Evolutionary conservation across 2,797 vertebrate species (phyloP), one percentile per base, ranked within the genome.

Genomic region (Cephalopachus bancanus): DNA sequence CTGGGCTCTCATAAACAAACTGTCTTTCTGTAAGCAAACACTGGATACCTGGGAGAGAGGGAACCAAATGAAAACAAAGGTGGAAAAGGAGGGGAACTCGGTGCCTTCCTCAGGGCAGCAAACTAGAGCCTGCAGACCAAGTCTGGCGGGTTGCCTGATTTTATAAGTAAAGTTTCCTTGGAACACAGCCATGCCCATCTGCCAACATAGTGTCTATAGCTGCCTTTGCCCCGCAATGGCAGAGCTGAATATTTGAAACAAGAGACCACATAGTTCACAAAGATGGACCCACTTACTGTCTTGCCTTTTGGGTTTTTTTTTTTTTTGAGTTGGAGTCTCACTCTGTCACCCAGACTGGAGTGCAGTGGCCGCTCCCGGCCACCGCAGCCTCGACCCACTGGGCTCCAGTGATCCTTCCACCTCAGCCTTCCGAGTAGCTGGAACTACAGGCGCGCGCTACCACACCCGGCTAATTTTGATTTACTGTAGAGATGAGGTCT

Each of bases 101-200:
- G 1, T 74, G 65, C 57, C 37, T 62, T 14, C 55, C 28, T 76
- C 19, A 67, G 64, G 81, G 3, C n/a, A 62, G 33, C 71, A 37
- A 55, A 74, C 28, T 79, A 49, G 22, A 74, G 78, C 30, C 26
- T 33, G 16, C 12, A 30, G 44, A 64, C 33, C 49, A 79, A 55
- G 60, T 72, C 49, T 33, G 53, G 53, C 17, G 67, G 17, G 22
- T 57, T 59, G 28, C 20, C 15, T 57, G 57, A 53, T 87, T 94
- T 84, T 88, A 79, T 65, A 65, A 93, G 75, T 90, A 11, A 93
- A 88, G 59, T 75, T 91, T 91, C 76, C 33, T 9, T 71, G 60
- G 22, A 81, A 92, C 28, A 49, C 51, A 74, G 67, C 10, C 7
- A 33, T 6, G 2, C 30, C 30, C 33, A 44, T 74, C 49, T 79